Evolutionary conservation across 2,113 vertebrate species (phyloP).

Genomic region (Ptyas mucosa): DNA sequence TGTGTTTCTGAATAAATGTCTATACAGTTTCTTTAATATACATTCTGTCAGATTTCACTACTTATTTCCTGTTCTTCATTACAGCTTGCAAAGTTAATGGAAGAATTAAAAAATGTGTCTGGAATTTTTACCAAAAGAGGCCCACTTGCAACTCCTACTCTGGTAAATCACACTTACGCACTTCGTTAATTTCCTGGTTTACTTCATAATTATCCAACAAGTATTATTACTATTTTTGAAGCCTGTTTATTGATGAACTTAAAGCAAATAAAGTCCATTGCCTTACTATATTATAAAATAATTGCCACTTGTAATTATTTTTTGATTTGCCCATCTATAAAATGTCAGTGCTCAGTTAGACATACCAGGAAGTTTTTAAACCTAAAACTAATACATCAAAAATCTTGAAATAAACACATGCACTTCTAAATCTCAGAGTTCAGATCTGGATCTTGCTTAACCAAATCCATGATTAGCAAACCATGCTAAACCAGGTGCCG

Average conservation of each 20-base stretch:
- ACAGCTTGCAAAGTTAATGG: slow-evolving; percentile 94
- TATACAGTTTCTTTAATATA: slow-evolving; percentile 29
- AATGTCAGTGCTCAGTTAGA: slow-evolving; percentile 23
- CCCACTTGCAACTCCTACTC: slow-evolving; percentile 61
- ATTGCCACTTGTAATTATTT: neutral
- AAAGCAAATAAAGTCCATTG: neutral
- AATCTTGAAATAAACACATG: neutral
- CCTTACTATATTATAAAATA: slow-evolving; percentile 23
- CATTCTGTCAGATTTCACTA: slow-evolving; percentile 20
- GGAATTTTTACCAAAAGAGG: slow-evolving; percentile 74
- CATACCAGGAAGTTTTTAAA: slow-evolving; percentile 18
- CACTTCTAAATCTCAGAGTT: slow-evolving; percentile 17
- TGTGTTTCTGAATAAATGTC: slow-evolving; percentile 34
- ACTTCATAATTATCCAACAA: neutral
- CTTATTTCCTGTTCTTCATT: slow-evolving; percentile 35
- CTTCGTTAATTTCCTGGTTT: neutral
- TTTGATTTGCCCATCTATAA: slow-evolving; percentile 25
- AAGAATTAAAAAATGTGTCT: slow-evolving; percentile 87
- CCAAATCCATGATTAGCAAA: neutral
- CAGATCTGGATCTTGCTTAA: neutral
- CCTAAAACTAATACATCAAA: slow-evolving; percentile 12
- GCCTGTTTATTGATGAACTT: slow-evolving; percentile 5
- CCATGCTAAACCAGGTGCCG: neutral
- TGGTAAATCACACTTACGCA: slow-evolving; percentile 67
- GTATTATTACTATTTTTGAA: neutral